Conservation (phyloP, 2,888 invertebrate genomes). For the Flabesymbios commensalis region DNA sequence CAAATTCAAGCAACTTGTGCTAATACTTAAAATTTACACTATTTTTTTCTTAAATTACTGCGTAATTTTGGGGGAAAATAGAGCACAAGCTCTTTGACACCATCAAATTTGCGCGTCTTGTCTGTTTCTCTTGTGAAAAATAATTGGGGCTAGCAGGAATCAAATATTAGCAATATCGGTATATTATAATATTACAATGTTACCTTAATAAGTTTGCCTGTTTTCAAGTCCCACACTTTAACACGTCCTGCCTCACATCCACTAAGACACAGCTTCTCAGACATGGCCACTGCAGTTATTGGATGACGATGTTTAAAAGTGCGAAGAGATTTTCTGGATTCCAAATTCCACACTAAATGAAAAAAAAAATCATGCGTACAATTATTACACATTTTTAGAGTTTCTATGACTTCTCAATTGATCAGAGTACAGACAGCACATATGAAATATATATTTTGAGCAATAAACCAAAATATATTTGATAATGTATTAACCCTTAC, state of each 20-base stretch:
- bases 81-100: no score
- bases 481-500: no score
- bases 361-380: neutral
- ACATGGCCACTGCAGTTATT: slow-evolving; percentile 53
- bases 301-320: slow-evolving; percentile 56
- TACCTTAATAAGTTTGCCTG: slow-evolving; percentile 58
- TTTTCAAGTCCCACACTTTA: slow-evolving; percentile 58
- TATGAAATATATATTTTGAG: neutral
- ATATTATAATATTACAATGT: neutral
- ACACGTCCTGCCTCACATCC: slow-evolving; percentile 58
- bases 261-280: slow-evolving; percentile 48
- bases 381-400: no score
- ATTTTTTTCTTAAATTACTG: no score
- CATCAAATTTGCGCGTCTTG: no score
- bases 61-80: no score
- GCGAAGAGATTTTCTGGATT: slow-evolving; percentile 46
- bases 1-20: no score
- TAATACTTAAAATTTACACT: no score
- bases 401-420: neutral
- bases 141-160: no score
- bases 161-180: neutral
- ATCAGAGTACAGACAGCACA: neutral
- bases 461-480: neutral
- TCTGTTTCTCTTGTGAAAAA: no score
- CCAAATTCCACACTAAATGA: slow-evolving; percentile 57